phyloP scores from a whole-genome alignment of 2,797 vertebrate species.

The Pseudochromis fuscus region DNA sequence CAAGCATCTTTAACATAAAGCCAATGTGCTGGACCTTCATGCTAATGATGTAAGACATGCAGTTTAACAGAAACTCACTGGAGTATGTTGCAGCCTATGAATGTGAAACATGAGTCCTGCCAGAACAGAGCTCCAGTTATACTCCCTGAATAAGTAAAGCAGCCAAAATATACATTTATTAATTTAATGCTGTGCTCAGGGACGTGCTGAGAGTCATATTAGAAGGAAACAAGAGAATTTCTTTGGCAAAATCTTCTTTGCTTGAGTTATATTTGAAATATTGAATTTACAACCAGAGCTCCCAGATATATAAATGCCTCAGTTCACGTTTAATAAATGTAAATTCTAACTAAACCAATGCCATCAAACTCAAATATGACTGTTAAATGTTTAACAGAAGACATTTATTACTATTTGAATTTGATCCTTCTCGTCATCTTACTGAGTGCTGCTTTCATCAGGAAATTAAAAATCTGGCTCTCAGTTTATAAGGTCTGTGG shows the following conservation, averaged over 20 bases:
- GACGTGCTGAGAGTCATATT: conserved; percentile 28
- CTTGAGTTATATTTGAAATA: conserved; percentile 25
- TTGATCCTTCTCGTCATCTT: conserved; percentile 20
- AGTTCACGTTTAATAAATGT: conserved; percentile 9
- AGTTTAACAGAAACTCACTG: conserved; percentile 12
- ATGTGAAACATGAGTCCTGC: conserved; percentile 21
- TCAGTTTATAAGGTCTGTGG: conserved; percentile 21
- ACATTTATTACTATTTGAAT: conserved; percentile 4
- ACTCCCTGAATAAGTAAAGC: conserved; percentile 29
- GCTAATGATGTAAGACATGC: background rate
- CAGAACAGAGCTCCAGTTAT: conserved; percentile 30
- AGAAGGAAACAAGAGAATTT: conserved; percentile 18
- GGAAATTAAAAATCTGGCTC: conserved; percentile 24
- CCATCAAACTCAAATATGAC: conserved; percentile 5
- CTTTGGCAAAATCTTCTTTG: background rate
- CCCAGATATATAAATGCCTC: background rate
- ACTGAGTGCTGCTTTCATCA: conserved; percentile 41
- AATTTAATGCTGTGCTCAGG: conserved; percentile 26
- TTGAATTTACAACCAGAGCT: conserved; percentile 13
- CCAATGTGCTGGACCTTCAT: too few species aligned
- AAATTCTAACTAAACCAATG: background rate
- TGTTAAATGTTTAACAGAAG: conserved; percentile 12
- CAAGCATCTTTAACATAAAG: conserved; percentile 8
- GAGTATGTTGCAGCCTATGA: conserved; percentile 9
- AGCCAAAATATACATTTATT: conserved; percentile 58